A percentile compares a stretch with the other conserved stretches of the same genome.
These are phyloP conservation scores for Drosophila vallismaia DNA, from an alignment of 2,888 invertebrate genomes.

Conservation along the genomic window DNA sequence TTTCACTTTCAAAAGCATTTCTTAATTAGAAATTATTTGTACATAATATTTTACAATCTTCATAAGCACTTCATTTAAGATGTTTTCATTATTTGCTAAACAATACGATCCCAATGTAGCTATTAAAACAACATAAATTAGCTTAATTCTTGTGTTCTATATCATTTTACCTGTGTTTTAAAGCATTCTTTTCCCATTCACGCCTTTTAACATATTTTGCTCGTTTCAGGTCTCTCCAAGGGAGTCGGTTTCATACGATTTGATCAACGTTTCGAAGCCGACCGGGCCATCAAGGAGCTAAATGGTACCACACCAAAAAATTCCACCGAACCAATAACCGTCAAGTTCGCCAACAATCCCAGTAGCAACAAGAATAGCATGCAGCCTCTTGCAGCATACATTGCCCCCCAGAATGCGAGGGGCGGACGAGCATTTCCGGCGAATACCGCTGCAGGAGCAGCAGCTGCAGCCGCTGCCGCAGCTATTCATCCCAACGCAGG, in stretches of 20 bases:
- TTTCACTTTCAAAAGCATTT: too few species aligned
- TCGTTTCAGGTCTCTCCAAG: conserved; percentile 91
- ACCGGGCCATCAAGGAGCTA: conserved; percentile 94
- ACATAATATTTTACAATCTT: too few species aligned
- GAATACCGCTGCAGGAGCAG: conserved; percentile 85
- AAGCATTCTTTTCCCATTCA: background rate
- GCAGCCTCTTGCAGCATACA: conserved; percentile 91
- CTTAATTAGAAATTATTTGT: too few species aligned
- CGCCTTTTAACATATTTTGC: background rate
- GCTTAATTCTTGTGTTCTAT: background rate
- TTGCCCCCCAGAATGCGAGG: conserved; percentile 91
- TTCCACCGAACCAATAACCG: conserved; percentile 94
- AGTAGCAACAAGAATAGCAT: conserved; percentile 93
- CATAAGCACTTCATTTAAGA: too few species aligned
- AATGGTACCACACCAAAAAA: conserved; percentile 96
- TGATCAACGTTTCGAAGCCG: conserved; percentile 96
- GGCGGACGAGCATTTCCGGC: conserved; percentile 90
- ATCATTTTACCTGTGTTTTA: background rate
- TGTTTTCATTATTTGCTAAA: too few species aligned
- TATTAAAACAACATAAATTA: background rate
- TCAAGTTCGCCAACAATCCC: conserved; percentile 97
- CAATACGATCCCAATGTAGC: too few species aligned
- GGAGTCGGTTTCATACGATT: conserved; percentile 97
- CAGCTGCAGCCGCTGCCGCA: conserved; percentile 82
- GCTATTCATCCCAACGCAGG: conserved; percentile 84